A percentile compares a stretch with the other conserved stretches of the same genome.
Evolutionary conservation across 2,888 invertebrate genomes (phyloP).

Genomic region (Acrocera orbiculus): DNA sequence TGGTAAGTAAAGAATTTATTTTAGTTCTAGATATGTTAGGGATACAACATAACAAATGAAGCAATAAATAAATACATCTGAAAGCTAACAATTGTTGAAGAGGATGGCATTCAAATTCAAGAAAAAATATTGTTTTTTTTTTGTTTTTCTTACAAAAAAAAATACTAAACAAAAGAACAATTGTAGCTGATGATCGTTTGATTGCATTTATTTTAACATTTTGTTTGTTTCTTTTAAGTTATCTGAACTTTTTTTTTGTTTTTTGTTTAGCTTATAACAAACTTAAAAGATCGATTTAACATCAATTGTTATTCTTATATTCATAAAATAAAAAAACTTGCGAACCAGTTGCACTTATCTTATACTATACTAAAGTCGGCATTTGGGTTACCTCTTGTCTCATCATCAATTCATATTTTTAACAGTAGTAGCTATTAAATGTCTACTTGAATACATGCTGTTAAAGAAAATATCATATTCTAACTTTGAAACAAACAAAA

Average conservation of each 20-base stretch:
- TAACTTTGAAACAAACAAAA: neutral
- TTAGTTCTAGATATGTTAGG: constrained; percentile 1
- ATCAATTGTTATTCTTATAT: constrained; percentile 9
- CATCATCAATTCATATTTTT: constrained; percentile 7
- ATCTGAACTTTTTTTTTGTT: too few species aligned
- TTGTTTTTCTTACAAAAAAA: neutral
- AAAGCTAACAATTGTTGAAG: neutral
- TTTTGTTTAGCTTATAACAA: neutral
- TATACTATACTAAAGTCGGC: too few species aligned
- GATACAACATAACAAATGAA: too few species aligned
- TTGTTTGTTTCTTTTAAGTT: constrained; percentile 1
- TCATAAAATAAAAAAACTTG: constrained; percentile 10
- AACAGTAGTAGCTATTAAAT: constrained; percentile 9
- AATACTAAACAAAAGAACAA: constrained; percentile 12
- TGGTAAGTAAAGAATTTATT: constrained; percentile 38
- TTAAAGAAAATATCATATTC: constrained; percentile 5
- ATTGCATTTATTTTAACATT: neutral
- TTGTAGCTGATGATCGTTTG: constrained; percentile 8
- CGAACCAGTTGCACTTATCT: too few species aligned
- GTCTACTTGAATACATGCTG: constrained; percentile 7
- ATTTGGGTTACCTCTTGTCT: constrained; percentile 1
- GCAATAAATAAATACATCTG: too few species aligned
- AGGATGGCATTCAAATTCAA: constrained; percentile 7
- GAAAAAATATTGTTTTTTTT: neutral
- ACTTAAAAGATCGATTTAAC: constrained; percentile 9